phyloP scores from a whole-genome alignment of 2,797 vertebrate genomes.

The Netta rufina region DNA sequence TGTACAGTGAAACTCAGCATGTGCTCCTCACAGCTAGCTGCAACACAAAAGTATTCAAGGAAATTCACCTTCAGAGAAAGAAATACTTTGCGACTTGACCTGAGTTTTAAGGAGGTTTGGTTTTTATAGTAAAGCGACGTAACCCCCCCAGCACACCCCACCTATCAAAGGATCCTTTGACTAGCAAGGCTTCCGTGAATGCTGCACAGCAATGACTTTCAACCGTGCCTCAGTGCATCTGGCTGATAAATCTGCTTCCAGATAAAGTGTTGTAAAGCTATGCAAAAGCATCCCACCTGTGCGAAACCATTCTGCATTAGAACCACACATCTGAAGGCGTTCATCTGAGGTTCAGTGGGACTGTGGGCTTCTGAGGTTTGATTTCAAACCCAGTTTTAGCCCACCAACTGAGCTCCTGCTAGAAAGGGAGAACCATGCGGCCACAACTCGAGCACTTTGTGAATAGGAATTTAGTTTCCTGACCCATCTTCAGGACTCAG shows the following conservation, averaged over 20 bases:
- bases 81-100: neutral
- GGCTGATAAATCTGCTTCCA: no score
- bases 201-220: neutral
- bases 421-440: neutral
- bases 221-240: neutral
- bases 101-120: neutral
- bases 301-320: neutral
- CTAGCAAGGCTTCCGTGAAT: neutral
- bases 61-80: neutral
- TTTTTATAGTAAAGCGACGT: neutral
- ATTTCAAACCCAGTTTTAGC: neutral
- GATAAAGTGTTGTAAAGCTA: neutral
- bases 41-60: no score
- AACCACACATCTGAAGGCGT: rapidly evolving
- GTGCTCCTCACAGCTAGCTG: neutral
- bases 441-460: neutral
- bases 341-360: rapidly evolving
- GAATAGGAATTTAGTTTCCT: neutral
- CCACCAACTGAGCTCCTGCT: neutral
- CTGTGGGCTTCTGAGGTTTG: neutral
- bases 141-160: neutral
- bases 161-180: neutral
- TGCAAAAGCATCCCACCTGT: neutral
- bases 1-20: neutral
- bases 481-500: neutral